Evolutionary conservation across 2,888 invertebrate genomes (phyloP), one percentile per base, ranked within the genome.

Genomic region (Nysson spinosus): DNA sequence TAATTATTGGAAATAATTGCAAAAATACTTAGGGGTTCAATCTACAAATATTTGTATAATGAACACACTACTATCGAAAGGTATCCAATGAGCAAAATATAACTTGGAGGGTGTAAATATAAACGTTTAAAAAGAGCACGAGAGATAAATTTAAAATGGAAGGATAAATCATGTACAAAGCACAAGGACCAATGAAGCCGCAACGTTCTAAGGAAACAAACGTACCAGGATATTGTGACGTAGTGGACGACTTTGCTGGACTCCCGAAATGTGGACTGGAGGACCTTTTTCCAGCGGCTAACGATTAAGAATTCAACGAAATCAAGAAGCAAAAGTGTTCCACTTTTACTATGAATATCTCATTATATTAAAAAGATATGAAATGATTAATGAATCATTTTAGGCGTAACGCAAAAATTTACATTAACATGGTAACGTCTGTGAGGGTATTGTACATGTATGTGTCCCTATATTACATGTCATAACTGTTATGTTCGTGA

Each of bases 221-320:
- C 85, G 76, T 85, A 86, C 86, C 85, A 57, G 63, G 72, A 69
- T 78, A 71, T 54, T 72, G 67, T 54, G 82, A 72, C 57, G 80
- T 71, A 37, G n/a, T n/a, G n/a, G n/a, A n/a, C n/a, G 80, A 72
- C 64, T 81, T 78, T 71, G 81, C 84, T 67, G 86, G 86, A 61
- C 86, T 86, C 80, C 86, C 85, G 46, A 80, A 78, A 78, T 83
- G 82, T 50, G 85, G 85, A 76, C 85, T 85, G 62, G 72, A 69
- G 37, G 84, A 82, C 69, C 77, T 79, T 77, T 84, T 85, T 62
- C 81, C 81, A 58, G 76, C 70, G 51, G 80, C 85, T 85, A 81
- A 75, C 49, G 24, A 47, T 61, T 46, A 68, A 54, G 35, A 32
- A 46, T 40, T 52, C 40, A 70, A 61, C 43, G 24, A 61, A 65